Percentiles rank a stretch among this genome's conserved stretches.
Evolutionary conservation across 2,797 vertebrate species (phyloP).

Genomic region (Phalloptychus januarius): DNA sequence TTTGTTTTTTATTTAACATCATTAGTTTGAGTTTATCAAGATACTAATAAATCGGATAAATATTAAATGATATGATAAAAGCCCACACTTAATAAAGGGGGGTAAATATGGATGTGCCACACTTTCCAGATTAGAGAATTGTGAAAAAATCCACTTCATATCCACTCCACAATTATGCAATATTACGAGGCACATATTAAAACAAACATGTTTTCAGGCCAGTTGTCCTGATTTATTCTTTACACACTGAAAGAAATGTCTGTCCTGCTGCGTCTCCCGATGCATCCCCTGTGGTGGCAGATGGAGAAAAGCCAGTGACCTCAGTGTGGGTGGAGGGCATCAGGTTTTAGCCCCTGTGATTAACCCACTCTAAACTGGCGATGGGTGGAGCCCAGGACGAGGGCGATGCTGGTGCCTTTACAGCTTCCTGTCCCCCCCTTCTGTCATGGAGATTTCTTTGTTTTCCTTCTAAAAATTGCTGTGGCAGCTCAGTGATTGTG

Average conservation of each 20-base stretch:
- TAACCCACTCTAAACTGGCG: conserved; percentile 51
- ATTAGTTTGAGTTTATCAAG: no score
- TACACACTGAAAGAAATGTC: not conserved
- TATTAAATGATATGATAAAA: no score
- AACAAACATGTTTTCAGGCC: not conserved
- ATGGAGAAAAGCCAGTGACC: conserved; percentile 49
- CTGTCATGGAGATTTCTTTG: conserved; percentile 44
- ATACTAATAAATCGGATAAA: no score
- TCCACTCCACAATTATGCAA: not conserved
- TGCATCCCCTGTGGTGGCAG: conserved; percentile 11
- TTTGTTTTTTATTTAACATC: no score
- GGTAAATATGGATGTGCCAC: not conserved
- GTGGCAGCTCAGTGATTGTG: conserved; percentile 34
- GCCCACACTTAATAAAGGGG: no score
- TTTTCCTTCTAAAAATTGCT: conserved; percentile 48
- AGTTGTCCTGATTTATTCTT: not conserved
- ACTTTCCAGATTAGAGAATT: not conserved
- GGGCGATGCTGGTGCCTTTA: conserved; percentile 38
- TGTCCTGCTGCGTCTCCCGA: not conserved
- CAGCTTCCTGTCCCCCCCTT: conserved; percentile 69
- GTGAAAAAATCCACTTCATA: not conserved
- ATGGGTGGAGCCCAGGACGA: conserved; percentile 57
- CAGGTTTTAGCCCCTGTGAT: conserved; percentile 50
- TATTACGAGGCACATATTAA: not conserved
- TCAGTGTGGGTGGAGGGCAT: conserved; percentile 61